Evolutionary conservation across 2,888 invertebrate genomes (phyloP), one percentile per base, ranked within the genome.

Genomic region (Rhyacophila evoluta): DNA sequence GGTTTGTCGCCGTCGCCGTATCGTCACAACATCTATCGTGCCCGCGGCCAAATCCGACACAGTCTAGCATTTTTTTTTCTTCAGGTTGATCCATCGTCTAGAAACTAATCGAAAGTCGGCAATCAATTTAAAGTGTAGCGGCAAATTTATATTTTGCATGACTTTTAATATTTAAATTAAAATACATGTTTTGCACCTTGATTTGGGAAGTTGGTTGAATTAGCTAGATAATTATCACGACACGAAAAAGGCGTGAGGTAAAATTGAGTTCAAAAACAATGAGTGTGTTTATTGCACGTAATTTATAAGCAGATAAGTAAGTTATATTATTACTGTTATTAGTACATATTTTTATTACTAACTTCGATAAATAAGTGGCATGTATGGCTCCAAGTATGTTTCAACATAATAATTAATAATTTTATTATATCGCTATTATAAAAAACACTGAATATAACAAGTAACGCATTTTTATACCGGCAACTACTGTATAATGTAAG

Each of bases 171-270:
- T 19, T 55, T 19, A 55, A 55, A 55, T 19, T 1, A 55, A 55
- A 55, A 10, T 55, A 25, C 8, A 1, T 15, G 19, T 25, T 55
- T 55, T 55, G 55, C 41, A 55, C 8, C 6, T 55, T 25, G 55
- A 55, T 55, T 55, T 55, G 15, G 12, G 25, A 19, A 55, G 15
- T 55, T 19, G 19, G 55, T 55, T 19, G 55, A 8, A 19, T 19
- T 55, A 19, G 19, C 19, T 25, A 55, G 55, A 55, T 55, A 55
- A 55, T 55, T 55, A 55, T 55, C 55, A 8, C 8, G 15, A 55
- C 55, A 55, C 19, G 55, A 55, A 55, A 55, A 55, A 55, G 55
- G 55, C 55, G 55, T 55, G 55, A 55, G 55, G 55, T 19, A 19
- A 55, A 55, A 55, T 19, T 25, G 55, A 55, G 10, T 55, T 19